These are phyloP conservation scores for Pristionchus exspectatus DNA, from an alignment of 2,888 invertebrate genomes.

Conservation along the genomic window DNA sequence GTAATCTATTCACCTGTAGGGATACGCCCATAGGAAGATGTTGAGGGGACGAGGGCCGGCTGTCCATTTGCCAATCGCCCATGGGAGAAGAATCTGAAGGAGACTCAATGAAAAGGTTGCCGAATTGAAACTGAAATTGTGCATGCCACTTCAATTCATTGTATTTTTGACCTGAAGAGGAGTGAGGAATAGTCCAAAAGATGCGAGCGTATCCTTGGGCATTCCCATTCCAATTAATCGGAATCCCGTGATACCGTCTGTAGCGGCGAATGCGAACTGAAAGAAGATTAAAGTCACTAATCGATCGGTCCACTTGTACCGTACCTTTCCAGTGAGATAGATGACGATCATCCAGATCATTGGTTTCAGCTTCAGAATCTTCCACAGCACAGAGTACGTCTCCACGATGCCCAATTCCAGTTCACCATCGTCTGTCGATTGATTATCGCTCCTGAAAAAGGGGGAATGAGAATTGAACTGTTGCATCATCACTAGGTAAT, in stretches of 20 bases:
- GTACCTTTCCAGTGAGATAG: conserved; percentile 90
- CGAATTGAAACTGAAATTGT: not conserved
- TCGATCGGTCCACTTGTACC: not conserved
- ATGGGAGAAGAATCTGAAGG: conserved; percentile 90
- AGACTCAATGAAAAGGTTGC: no score
- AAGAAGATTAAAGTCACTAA: not conserved
- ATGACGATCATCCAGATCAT: conserved; percentile 88
- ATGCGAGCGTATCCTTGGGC: conserved; percentile 93
- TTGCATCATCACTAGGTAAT: not conserved
- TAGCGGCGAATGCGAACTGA: conserved; percentile 94
- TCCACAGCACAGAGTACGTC: conserved; percentile 88
- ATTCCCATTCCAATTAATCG: conserved; percentile 97
- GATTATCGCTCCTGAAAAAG: conserved; percentile 77
- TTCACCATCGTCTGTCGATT: conserved; percentile 82
- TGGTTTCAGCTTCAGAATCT: conserved; percentile 89
- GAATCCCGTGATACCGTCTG: conserved; percentile 93
- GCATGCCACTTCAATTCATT: not conserved
- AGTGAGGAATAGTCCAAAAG: conserved; percentile 93
- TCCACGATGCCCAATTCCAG: conserved; percentile 82
- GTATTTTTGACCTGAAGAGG: conserved; percentile 87
- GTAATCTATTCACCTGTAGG: conserved; percentile 80
- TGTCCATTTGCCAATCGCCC: conserved; percentile 89
- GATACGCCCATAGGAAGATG: conserved; percentile 91
- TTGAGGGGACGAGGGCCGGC: conserved; percentile 92
- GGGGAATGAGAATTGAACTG: not conserved